Conservation (phyloP, 2,888 invertebrate species). For the Timema cristinae region DNA sequence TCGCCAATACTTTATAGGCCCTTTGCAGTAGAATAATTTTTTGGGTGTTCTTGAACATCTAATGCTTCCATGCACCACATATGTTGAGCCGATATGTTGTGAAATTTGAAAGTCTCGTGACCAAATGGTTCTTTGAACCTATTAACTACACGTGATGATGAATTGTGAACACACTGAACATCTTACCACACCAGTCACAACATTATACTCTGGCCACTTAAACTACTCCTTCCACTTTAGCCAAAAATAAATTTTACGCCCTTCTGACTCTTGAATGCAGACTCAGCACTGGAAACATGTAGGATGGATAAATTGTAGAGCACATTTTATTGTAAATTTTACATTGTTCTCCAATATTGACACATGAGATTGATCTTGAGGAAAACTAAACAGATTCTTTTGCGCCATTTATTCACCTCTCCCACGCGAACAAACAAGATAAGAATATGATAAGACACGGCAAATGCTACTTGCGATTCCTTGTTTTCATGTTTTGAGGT, state of each 20-base stretch:
- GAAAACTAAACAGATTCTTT: constrained; percentile 1
- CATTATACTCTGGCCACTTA: neutral
- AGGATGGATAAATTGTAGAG: neutral
- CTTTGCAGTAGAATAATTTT: constrained; percentile 5
- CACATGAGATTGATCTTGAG: neutral
- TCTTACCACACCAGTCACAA: neutral
- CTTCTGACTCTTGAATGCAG: neutral
- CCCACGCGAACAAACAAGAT: too few species aligned
- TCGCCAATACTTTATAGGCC: constrained; percentile 10
- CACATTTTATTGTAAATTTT: neutral
- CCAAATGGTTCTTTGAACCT: constrained; percentile 10
- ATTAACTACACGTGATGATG: neutral
- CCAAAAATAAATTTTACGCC: neutral
- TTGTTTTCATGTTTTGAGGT: too few species aligned
- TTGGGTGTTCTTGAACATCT: constrained; percentile 5
- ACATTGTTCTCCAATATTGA: neutral
- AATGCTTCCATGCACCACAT: constrained; percentile 1
- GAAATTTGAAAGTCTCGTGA: constrained; percentile 15
- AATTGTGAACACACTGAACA: constrained; percentile 5
- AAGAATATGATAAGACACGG: too few species aligned
- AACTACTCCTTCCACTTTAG: constrained; percentile 8
- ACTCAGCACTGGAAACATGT: neutral
- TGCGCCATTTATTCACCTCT: neutral
- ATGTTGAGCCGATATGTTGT: neutral
- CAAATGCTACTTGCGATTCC: too few species aligned